These are phyloP conservation scores for Mesitornis unicolor DNA, from an alignment of 2,113 vertebrate genomes.

Conservation along the genomic window DNA sequence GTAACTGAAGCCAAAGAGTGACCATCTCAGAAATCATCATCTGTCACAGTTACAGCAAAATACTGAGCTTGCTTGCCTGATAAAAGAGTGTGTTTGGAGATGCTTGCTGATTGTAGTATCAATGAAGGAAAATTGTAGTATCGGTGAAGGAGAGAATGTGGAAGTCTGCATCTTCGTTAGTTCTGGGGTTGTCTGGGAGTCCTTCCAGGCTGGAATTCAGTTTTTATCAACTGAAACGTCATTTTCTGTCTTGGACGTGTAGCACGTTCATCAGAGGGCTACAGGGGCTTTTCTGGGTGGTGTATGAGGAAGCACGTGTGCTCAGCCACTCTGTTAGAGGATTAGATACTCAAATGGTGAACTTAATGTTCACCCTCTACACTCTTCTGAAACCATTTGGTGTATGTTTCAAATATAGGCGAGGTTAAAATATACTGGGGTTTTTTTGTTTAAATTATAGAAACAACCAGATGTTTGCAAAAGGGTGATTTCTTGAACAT, in stretches of 20 bases:
- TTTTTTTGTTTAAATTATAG: background rate
- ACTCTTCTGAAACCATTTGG: background rate
- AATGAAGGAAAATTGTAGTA: fast-evolving
- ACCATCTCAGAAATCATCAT: background rate
- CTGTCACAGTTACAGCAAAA: background rate
- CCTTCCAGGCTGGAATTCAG: background rate
- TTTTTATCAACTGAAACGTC: background rate
- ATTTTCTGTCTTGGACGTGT: background rate
- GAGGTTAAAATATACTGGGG: background rate
- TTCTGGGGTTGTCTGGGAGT: background rate
- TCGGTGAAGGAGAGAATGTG: background rate
- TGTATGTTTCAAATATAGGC: background rate
- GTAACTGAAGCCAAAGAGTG: background rate
- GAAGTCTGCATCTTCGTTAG: background rate
- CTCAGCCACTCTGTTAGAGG: background rate
- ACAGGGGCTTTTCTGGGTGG: fast-evolving
- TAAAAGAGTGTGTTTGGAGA: background rate
- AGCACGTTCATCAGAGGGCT: background rate
- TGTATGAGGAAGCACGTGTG: background rate
- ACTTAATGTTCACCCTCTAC: background rate
- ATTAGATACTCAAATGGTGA: background rate
- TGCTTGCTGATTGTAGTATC: background rate
- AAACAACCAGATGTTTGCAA: background rate
- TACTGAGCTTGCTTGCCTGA: background rate
- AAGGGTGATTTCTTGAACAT: background rate